These are phyloP conservation scores for Seriola quinqueradiata DNA, from an alignment of 2,113 vertebrate genomes.

Conservation along the genomic window DNA sequence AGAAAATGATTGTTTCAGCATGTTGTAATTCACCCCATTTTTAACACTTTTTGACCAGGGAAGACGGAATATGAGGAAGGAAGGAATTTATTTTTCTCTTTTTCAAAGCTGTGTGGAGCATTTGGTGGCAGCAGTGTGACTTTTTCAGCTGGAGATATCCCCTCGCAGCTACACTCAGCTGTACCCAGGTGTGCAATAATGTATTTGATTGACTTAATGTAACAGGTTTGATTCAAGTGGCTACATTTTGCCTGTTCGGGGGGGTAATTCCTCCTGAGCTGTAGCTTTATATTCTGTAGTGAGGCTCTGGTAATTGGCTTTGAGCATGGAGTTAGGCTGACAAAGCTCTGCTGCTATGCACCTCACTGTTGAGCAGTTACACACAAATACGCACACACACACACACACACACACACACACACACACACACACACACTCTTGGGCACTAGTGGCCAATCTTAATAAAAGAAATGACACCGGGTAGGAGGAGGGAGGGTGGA, in stretches of 20 bases:
- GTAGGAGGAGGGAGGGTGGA: conserved; percentile 38
- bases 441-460: conserved; percentile 69
- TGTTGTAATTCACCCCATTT: background rate
- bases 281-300: conserved; percentile 46
- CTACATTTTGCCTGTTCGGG: conserved; percentile 38
- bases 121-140: conserved; percentile 5
- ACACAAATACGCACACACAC: conserved; percentile 7
- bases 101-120: background rate
- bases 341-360: conserved; percentile 40
- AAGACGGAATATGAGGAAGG: background rate
- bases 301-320: conserved; percentile 67
- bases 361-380: conserved; percentile 3
- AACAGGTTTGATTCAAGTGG: conserved; percentile 62
- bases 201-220: conserved; percentile 62
- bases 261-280: conserved; percentile 51
- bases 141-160: conserved; percentile 5
- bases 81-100: background rate
- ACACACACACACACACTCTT: background rate
- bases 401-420: background rate
- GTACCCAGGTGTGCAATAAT: conserved; percentile 61
- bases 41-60: background rate
- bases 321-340: conserved; percentile 40
- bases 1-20: background rate
- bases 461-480: conserved; percentile 76
- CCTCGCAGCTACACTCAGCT: conserved; percentile 42